A percentile compares a stretch with the other conserved stretches of the same genome.
Conservation (phyloP, 1,140 invertebrate genomes). For the Caerostris extrusa region DNA sequence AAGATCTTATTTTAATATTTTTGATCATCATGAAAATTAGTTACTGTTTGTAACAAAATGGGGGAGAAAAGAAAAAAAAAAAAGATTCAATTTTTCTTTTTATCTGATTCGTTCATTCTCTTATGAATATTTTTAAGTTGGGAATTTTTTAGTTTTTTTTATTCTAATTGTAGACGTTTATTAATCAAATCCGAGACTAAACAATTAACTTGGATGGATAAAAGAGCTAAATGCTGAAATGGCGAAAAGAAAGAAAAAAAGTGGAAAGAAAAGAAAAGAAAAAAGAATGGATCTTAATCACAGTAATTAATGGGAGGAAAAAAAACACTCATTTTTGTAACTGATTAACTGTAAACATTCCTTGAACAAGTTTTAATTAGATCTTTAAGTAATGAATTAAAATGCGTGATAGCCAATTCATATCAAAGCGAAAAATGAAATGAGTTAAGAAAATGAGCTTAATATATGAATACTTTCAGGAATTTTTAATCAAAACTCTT, state of each 20-base stretch:
- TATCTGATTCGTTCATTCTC: neutral
- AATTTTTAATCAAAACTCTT: neutral
- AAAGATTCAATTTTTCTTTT: neutral
- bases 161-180: neutral
- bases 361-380: conserved; percentile 20
- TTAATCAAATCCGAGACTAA: neutral
- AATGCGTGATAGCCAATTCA: neutral
- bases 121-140: neutral
- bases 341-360: conserved; percentile 22
- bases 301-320: neutral
- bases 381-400: conserved; percentile 30
- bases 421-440: neutral
- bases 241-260: neutral
- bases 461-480: neutral
- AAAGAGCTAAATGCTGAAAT: neutral
- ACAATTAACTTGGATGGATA: neutral
- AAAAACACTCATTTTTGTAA: conserved; percentile 27
- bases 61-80: neutral
- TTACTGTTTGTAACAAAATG: neutral
- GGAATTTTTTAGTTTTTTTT: neutral
- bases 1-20: conserved; percentile 31
- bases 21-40: conserved; percentile 4
- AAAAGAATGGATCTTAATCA: neutral
- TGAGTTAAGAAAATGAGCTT: conserved; percentile 18
- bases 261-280: too few species aligned